Evolutionary conservation across 2,797 vertebrate genomes (phyloP), one percentile per base, ranked within the genome.

Genomic region (Apodemus agrarius): DNA sequence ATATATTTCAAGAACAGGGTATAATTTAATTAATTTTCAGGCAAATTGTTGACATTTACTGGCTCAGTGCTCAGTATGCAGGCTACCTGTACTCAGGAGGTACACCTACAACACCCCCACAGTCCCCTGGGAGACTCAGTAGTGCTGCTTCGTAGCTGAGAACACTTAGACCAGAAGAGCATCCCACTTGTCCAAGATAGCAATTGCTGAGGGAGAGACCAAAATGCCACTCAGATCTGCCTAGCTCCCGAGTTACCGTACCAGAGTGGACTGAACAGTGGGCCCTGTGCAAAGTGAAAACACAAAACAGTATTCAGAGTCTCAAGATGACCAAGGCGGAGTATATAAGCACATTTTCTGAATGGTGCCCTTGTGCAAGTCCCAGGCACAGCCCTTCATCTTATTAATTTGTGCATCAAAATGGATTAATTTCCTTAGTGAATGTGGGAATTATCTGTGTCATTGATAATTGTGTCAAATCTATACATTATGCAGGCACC

Each of bases 31-130:
- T 86, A 63, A 59, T n/a, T 61, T 29, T 37, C 69, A n/a, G 26
- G 4, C 3, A 74, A 57, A 54, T 89, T 11, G 12, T 81, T 76
- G 57, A 26, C 34, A 8, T 14, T 12, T 6, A 6, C 34, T 26
- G 31, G 24, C 40, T 79, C n/a, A 10, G 10, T 37, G 37, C 52
- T 52, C 52, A 83, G 29, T 16, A 21, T 37, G 46, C 37, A 72
- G 46, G 9, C 59, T 29, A 8, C 76, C 43, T n/a, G n/a, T 0
- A 3, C 1, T 19, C 1, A 0, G 22, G 24, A 5, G 59, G 29
- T 11, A 7, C 80, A 34, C 76, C 78, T 46, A 7, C 43, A 84
- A 21, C 4, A 74, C 22, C 16, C 46, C 6, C 12, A n/a, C 13
- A 26, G 6, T 22, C 37, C 24, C 34, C 1, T 8, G 12, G 1